Base-by-base conservation (phyloP, 2,888 invertebrate species). In the Mactromeris polynyma region DNA sequence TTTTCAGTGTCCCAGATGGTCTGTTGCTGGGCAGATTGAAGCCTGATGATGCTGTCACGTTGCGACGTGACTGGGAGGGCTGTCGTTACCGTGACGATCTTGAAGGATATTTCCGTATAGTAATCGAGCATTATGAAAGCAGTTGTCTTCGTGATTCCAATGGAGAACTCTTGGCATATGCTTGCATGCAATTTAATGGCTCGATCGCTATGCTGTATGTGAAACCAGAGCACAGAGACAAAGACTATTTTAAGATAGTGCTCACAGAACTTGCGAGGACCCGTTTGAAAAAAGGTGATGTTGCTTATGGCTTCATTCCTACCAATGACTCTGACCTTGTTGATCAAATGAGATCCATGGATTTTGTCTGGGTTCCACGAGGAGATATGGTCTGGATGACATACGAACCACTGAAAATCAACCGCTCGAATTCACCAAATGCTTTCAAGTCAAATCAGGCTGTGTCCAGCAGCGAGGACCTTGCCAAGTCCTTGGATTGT, bases 161-260 rank as follows among this genome's bases (percentile, higher is more conserved):
- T 11, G 95, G 95, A 0, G 92, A 93, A 73, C 90, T 96, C 21
- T 87, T 94, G 31, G 95, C 96, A 1, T 96, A 96, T 89, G 93
- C 94, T n/a, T 95, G 94, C 85, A 95, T 95, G 94, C 95, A 96
- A 90, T 95, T 93, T 87, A 95, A 96, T 83, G 95, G 96, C 0
- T 94, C 95, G 9, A 95, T 96, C 91, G 95, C 95, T 7, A 95
- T 95, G 93, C 51, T 96, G 77, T 94, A 94, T 85, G 95, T 95
- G 6, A 93, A 94, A 83, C 94, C 95, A 0, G 93, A 95, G 77
- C 93, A 93, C 81, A 89, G 94, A 42, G 92, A 94, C 40, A 93
- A 90, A 79, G 94, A 94, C 78, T 94, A 95, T 80, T 94, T 95
- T 40, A 93, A 94, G 51, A 93, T 95, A 31, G 92, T 96, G 19